Evolutionary conservation across 2,888 invertebrate species (phyloP).

Genomic region (Gastracanthus pulcherrimus): DNA sequence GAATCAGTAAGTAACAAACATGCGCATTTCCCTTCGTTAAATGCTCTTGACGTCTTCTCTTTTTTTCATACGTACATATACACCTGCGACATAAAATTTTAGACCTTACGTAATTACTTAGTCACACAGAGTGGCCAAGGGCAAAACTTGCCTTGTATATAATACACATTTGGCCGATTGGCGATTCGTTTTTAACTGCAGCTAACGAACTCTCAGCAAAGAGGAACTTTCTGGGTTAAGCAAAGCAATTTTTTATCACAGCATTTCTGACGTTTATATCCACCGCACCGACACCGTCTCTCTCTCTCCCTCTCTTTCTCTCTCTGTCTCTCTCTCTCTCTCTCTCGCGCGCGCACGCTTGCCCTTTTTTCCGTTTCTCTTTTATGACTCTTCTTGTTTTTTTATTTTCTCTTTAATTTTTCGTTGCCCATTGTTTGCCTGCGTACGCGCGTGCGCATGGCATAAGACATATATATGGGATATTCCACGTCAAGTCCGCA

Average conservation of each 20-base stretch:
- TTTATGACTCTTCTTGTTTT: not conserved
- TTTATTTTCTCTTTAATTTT: not conserved
- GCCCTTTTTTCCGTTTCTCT: not conserved
- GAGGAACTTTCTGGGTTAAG: constrained; percentile 31
- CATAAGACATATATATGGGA: no score
- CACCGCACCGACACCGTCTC: no score
- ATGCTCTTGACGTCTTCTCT: no score
- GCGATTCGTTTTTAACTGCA: not conserved
- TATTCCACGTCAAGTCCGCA: no score
- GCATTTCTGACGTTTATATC: not conserved
- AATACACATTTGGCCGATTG: not conserved
- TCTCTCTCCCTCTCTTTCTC: no score
- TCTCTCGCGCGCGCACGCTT: not conserved
- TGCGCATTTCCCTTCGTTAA: no score
- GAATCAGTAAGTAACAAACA: no score
- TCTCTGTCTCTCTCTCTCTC: no score
- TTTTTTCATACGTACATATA: not conserved
- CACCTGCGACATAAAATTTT: not conserved
- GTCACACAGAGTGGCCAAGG: no score
- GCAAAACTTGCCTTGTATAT: not conserved
- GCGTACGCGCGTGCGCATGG: not conserved
- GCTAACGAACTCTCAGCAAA: not conserved
- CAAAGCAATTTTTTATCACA: constrained; percentile 21
- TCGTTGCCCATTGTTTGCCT: not conserved
- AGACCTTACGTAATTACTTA: not conserved